phyloP scores from a whole-genome alignment of 2,113 vertebrate species.

The Bubalus kerabau region DNA sequence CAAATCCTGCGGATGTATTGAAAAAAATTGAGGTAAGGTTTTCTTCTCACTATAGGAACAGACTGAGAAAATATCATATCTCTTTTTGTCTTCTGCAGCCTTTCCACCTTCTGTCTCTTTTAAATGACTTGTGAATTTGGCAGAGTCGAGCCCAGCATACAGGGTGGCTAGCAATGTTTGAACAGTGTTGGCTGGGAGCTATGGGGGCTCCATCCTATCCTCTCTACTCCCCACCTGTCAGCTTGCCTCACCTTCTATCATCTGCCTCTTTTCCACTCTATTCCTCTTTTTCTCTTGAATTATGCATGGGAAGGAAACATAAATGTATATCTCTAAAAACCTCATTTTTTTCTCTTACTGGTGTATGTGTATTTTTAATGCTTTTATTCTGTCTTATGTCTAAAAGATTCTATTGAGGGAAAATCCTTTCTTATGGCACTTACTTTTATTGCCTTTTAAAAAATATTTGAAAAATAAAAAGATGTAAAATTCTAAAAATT shows the following conservation, averaged over 20 bases:
- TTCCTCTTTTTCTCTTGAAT: background rate
- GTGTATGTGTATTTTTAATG: background rate
- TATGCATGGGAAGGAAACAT: background rate
- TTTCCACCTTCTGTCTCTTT: background rate
- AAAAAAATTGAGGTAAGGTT: conserved; percentile 71
- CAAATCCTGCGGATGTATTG: conserved; percentile 60
- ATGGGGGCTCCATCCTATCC: background rate
- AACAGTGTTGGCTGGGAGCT: background rate
- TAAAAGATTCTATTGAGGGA: background rate
- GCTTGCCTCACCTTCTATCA: background rate
- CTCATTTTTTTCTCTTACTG: background rate
- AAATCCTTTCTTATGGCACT: background rate
- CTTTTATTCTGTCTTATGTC: background rate
- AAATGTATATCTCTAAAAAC: background rate
- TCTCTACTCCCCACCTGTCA: background rate
- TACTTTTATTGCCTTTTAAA: background rate
- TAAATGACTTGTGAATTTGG: background rate
- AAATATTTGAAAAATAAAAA: conserved; percentile 9
- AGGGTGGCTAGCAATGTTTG: background rate
- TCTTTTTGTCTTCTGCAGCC: background rate
- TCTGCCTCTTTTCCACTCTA: background rate
- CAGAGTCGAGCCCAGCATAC: background rate
- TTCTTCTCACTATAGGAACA: background rate
- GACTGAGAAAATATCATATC: background rate
- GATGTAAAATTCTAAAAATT: background rate